phyloP scores from a whole-genome alignment of 2,113 vertebrate species.

The Arothron firmamentum region DNA sequence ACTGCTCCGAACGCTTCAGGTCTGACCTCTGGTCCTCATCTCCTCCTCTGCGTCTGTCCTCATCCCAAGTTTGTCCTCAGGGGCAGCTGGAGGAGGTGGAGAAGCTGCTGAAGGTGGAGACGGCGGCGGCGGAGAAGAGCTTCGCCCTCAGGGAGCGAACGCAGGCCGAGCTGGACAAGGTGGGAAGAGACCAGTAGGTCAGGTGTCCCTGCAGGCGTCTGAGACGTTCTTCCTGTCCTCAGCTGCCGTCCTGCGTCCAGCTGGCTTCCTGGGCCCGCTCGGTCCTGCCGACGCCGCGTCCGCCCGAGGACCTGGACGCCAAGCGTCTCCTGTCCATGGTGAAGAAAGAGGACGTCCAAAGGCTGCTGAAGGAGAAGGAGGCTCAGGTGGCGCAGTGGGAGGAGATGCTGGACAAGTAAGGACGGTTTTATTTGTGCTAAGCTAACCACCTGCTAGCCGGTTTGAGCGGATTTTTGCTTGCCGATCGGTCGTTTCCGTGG shows the following conservation, averaged over 20 bases:
- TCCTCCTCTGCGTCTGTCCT: no score
- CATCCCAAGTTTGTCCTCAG: slow-evolving; percentile 25
- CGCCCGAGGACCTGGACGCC: neutral
- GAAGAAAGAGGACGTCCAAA: slow-evolving; percentile 17
- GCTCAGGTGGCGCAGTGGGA: slow-evolving; percentile 2
- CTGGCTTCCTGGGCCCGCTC: slow-evolving; percentile 6
- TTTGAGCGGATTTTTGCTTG: no score
- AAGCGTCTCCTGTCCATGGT: slow-evolving; percentile 46
- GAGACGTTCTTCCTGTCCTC: neutral
- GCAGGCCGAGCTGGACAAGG: slow-evolving; percentile 37
- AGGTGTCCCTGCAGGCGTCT: neutral
- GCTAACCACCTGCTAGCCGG: no score
- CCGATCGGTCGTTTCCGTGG: no score
- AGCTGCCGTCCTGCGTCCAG: slow-evolving; percentile 47
- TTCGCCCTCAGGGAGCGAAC: slow-evolving; percentile 16
- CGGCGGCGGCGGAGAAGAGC: slow-evolving; percentile 19
- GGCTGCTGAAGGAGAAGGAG: slow-evolving; percentile 15
- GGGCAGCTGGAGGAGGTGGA: slow-evolving; percentile 34
- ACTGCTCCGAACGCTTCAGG: slow-evolving; percentile 48
- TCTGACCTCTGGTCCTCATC: neutral
- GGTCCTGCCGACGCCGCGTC: neutral
- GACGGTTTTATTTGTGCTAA: neutral
- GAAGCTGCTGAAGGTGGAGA: slow-evolving; percentile 27
- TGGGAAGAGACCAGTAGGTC: slow-evolving; percentile 7
- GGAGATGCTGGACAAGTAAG: slow-evolving; percentile 28